Base-by-base conservation (phyloP, 2,113 vertebrate species). In the Leiothrix lutea region DNA sequence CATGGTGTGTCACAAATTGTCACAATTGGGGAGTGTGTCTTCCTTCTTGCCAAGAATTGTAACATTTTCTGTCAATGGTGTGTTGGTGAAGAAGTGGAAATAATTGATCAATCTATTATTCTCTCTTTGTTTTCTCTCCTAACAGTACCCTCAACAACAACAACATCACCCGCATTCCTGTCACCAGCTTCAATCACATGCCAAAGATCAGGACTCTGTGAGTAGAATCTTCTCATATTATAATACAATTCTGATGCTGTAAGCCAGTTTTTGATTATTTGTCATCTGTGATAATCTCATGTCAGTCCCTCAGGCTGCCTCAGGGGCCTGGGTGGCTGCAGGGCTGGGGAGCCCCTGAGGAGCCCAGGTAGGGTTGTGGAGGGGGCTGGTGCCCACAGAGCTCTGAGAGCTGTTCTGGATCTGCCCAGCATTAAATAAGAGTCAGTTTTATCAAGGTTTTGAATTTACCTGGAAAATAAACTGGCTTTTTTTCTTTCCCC, bases 111-210 rank as follows among this genome's bases (percentile, higher is more conserved):
- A 47, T 36, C 33, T 44, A 0, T 96, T 67, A 69, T 62, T 92
- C 13, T 96, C 71, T 85, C 13, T 87, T 18, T 80, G 20, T 38
- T 53, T 10, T 36, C 42, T 8, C 44, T 92, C 91, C 78, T 94
- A 53, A 21, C 96, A 99, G 99, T 93, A 99, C 99, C 51, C 99
- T 99, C 98, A 99, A 99, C 98, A 99, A 99, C 94, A 99, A 99
- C 98, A 99, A 99, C 98, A 99, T 99, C 97, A 99, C 98, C 84
- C 99, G 99, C 95, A 99, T 99, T 97, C 99, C 99, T 29, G 98
- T 99, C 93, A 99, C 99, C 97, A 99, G 99, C 98, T 99, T 99
- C 98, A 99, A 99, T 97, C 99, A 99, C 97, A 99, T 99, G 99
- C 99, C 99, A 31, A 99, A 99, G 98, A 99, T 99, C 93, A 99